These are phyloP conservation scores for Chloroceryle aenea DNA, from an alignment of 2,113 vertebrate genomes.

Conservation along the genomic window DNA sequence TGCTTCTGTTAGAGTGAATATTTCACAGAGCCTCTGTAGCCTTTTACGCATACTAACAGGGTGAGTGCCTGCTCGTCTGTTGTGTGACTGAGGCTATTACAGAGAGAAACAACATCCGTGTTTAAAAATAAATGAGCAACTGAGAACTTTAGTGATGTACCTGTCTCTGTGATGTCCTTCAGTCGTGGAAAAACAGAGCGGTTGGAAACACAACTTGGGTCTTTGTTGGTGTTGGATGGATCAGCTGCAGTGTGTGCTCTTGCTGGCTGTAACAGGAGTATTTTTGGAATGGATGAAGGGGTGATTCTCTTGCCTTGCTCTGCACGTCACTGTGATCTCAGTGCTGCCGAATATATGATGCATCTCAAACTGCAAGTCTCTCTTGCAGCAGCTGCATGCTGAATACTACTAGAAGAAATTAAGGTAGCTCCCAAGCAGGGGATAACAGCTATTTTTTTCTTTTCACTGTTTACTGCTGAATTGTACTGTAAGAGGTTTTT, in stretches of 20 bases:
- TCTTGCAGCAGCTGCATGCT: conserved; percentile 9
- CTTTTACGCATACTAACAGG: conserved; percentile 9
- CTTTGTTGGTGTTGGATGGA: neutral
- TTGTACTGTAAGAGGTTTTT: neutral
- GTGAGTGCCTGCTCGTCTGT: neutral
- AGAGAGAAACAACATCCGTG: neutral
- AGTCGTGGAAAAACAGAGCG: neutral
- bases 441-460: neutral
- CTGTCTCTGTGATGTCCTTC: neutral
- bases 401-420: neutral
- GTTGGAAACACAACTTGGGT: neutral
- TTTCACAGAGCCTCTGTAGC: conserved; percentile 12
- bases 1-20: neutral
- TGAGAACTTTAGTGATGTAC: neutral
- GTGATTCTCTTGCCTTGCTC: conserved; percentile 39
- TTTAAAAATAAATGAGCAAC: neutral
- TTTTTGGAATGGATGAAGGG: conserved; percentile 36
- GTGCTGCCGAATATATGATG: conserved; percentile 21
- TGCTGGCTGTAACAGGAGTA: neutral
- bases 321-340: conserved; percentile 60
- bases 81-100: conserved; percentile 15
- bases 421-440: neutral
- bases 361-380: neutral
- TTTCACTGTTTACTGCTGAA: neutral
- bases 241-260: neutral